These are phyloP conservation scores for Axis porcinus DNA, from an alignment of 2,113 vertebrate genomes.

Conservation along the genomic window DNA sequence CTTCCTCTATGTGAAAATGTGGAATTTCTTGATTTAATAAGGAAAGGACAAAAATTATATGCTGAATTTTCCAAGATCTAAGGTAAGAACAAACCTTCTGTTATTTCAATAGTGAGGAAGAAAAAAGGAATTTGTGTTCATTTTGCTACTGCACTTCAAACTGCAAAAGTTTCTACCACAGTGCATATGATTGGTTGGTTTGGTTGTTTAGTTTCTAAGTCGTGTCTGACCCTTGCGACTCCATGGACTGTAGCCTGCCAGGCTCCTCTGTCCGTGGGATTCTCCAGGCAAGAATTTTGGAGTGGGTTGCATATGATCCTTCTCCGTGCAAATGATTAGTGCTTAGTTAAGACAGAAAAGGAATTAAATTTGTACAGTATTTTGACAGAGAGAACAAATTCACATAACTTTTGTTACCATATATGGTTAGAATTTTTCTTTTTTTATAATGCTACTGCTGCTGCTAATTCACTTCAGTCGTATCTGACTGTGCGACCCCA, in stretches of 20 bases:
- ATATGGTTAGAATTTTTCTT: neutral
- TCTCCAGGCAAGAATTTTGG: neutral
- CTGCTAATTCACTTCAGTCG: neutral
- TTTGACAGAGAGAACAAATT: neutral
- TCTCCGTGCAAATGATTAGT: neutral
- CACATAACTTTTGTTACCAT: neutral
- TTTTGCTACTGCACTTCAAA: neutral
- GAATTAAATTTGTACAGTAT: neutral
- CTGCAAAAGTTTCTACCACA: neutral
- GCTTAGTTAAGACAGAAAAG: neutral
- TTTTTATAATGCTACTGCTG: neutral
- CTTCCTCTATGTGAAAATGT: neutral
- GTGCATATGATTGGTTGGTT: neutral
- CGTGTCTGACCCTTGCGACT: neutral
- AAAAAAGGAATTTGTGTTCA: neutral
- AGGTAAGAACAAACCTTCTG: neutral
- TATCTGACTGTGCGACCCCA: fast-evolving
- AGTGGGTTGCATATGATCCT: neutral
- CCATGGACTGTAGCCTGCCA: neutral
- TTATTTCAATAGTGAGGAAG: neutral
- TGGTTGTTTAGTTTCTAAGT: neutral
- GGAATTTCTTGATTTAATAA: neutral
- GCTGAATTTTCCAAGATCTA: neutral
- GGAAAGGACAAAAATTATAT: neutral
- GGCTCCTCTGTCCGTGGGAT: neutral